phyloP scores from a whole-genome alignment of 2,113 vertebrate species.

The Plecotus auritus region DNA sequence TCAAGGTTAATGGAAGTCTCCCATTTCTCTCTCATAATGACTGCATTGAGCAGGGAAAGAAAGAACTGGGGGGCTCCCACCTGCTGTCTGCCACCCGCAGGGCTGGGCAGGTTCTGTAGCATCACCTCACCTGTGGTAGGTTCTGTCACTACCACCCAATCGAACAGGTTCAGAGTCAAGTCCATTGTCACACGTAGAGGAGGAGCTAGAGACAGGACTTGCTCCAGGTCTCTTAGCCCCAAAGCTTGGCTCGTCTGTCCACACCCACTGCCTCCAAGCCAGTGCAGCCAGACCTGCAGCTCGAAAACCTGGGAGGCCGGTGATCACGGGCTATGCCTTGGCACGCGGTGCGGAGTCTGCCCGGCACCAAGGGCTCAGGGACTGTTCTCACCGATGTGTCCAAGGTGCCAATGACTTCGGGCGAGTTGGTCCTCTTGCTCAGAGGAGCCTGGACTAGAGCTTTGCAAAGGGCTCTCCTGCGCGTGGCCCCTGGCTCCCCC shows the following conservation, averaged over 20 bases:
- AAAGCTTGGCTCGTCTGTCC: neutral
- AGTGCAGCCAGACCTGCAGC: neutral
- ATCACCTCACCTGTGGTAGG: neutral
- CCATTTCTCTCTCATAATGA: neutral
- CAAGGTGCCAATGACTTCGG: neutral
- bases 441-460: neutral
- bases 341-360: neutral
- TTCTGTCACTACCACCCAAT: neutral
- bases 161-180: neutral
- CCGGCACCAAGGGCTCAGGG: neutral
- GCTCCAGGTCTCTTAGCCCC: neutral
- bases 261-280: neutral
- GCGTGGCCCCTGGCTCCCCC: neutral
- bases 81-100: neutral
- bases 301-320: neutral
- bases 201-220: neutral
- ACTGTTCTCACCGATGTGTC: neutral
- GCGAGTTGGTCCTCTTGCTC: neutral
- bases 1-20: neutral
- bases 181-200: neutral
- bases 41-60: neutral
- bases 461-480: neutral
- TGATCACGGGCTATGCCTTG: neutral
- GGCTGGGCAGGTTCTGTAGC: neutral
- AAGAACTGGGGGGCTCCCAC: neutral